Base-by-base conservation (phyloP, 2,113 vertebrate genomes). In the Benitochromis conjunctus region DNA sequence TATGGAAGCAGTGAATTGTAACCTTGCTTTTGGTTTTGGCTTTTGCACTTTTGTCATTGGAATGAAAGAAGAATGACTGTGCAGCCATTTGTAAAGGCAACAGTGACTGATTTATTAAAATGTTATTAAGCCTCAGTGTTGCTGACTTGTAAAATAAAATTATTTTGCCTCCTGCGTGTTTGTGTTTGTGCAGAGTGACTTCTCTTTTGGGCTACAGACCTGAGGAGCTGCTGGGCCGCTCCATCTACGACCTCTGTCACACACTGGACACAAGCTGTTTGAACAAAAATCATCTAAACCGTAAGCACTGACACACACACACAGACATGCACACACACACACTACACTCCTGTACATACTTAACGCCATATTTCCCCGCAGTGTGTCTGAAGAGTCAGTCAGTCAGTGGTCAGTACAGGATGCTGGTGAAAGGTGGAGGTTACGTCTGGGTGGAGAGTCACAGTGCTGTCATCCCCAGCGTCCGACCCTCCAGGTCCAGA, bases 391-490 rank as follows among this genome's bases (percentile, higher is more conserved):
- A 98, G 95, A 97, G 96, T 29, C 98, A 99, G 91, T 98, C 98
- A 0, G 97, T 98, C 92, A 99, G 97, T 0, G 96, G 97, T 71
- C 97, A 96, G 88, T 99, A 99, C 96, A 96, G 98, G 55, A 97
- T 99, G 97, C 96, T 99, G 18, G 98, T 98, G 13, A 98, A 97
- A 89, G 96, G 97, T 0, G 98, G 98, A 36, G 98, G 98, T 7
- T 99, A 98, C 0, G 97, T 98, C 4, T 99, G 98, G 98, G 95
- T 98, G 92, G 97, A 99, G 95, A 99, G 96, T 3, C 98, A 99
- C 86, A 97, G 97, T 19, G 98, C 98, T 0, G 97, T 99, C 92
- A 97, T 99, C 86, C 97, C 98, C 91, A 97, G 96, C 3, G 95
- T 92, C 2, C 96, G 96, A 31, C 95, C 97, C 91, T 94, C 97